These are phyloP conservation scores for Pachyramphus minor DNA, from an alignment of 2,113 vertebrate species.

Conservation along the genomic window DNA sequence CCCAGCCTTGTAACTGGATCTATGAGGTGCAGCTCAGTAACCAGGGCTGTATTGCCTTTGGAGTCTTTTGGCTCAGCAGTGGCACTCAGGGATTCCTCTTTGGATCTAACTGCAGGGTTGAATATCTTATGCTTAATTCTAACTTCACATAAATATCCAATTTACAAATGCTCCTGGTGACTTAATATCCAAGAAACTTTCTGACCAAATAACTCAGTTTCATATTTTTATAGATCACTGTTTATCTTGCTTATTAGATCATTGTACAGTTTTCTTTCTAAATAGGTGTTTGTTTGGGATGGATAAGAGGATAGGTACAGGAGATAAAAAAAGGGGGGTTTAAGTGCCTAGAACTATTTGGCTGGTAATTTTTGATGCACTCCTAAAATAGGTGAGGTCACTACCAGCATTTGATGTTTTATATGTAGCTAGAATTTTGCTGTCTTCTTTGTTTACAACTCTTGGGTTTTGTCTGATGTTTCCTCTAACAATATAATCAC, in stretches of 20 bases:
- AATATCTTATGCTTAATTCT: background rate
- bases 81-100: background rate
- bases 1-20: background rate
- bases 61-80: background rate
- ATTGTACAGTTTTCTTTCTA: background rate
- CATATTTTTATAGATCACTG: background rate
- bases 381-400: background rate
- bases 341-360: fast-evolving
- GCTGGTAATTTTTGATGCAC: background rate
- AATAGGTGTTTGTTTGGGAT: background rate
- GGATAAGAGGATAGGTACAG: background rate
- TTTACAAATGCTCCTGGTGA: background rate
- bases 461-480: background rate
- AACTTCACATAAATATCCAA: background rate
- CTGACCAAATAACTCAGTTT: background rate
- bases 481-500: background rate
- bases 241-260: background rate
- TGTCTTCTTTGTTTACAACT: background rate
- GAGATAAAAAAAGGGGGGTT: background rate
- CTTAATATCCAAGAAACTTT: background rate
- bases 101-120: background rate
- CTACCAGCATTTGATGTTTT: background rate
- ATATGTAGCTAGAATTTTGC: background rate
- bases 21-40: background rate
- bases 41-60: fast-evolving